phyloP scores from a whole-genome alignment of 2,797 vertebrate genomes.

The Danionella dracula region DNA sequence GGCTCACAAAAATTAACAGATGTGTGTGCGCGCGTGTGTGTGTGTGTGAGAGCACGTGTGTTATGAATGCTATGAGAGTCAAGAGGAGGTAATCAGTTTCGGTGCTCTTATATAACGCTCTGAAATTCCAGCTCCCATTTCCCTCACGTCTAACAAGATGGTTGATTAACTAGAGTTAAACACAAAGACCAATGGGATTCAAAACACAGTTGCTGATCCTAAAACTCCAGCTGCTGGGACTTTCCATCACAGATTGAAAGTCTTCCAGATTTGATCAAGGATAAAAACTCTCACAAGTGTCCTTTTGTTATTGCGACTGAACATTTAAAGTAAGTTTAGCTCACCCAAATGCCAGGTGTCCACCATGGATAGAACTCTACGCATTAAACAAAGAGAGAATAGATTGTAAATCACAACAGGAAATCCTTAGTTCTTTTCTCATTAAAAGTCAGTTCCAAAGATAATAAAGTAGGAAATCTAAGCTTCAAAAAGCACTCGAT shows the following conservation, averaged over 20 bases:
- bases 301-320: neutral
- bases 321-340: slow-evolving; percentile 1
- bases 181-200: neutral
- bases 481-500: neutral
- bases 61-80: neutral
- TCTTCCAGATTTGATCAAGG: slow-evolving; percentile 15
- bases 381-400: slow-evolving; percentile 22
- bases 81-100: neutral
- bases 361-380: slow-evolving; percentile 85
- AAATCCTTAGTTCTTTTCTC: neutral
- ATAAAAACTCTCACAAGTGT: neutral
- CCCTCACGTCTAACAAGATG: neutral
- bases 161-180: slow-evolving; percentile 18
- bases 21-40: neutral
- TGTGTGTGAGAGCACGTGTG: too few species aligned
- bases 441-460: neutral
- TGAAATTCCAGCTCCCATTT: neutral
- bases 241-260: neutral
- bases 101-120: slow-evolving; percentile 17
- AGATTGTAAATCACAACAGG: neutral
- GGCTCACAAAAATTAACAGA: neutral
- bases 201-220: slow-evolving; percentile 19
- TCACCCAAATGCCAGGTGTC: slow-evolving; percentile 81
- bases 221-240: neutral
- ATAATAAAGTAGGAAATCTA: neutral